phyloP scores from a whole-genome alignment of 2,888 invertebrate species.

The Drosophila acutilabella region DNA sequence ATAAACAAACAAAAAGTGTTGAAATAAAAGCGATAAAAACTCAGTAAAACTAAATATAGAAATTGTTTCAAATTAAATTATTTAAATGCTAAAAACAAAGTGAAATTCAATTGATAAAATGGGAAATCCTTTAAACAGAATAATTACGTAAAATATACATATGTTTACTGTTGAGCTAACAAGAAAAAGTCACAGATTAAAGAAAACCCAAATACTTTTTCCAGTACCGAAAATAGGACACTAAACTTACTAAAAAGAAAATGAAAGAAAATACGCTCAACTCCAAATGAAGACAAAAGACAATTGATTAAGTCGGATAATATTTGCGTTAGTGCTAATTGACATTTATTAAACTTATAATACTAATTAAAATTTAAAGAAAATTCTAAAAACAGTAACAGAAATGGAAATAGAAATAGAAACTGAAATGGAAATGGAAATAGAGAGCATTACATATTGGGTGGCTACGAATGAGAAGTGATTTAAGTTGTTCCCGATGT shows the following conservation, averaged over 20 bases:
- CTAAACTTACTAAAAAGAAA: conserved; percentile 18
- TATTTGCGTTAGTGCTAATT: conserved; percentile 41
- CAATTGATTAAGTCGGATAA: conserved; percentile 42
- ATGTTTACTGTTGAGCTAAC: conserved; percentile 73
- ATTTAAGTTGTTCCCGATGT: conserved; percentile 42
- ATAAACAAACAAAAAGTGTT: conserved; percentile 40
- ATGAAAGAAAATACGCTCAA: conserved; percentile 7
- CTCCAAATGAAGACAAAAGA: conserved; percentile 32
- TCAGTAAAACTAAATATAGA: conserved; percentile 54
- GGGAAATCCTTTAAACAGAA: conserved; percentile 48
- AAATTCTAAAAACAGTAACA: conserved; percentile 3
- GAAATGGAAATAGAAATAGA: conserved; percentile 3
- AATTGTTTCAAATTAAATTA: conserved; percentile 74
- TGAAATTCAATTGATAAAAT: conserved; percentile 36
- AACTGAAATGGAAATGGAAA: conserved; percentile 8
- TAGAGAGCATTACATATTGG: conserved; percentile 23
- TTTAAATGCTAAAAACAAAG: conserved; percentile 43
- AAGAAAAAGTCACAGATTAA: conserved; percentile 15
- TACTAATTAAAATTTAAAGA: conserved; percentile 33
- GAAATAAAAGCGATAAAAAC: conserved; percentile 42
- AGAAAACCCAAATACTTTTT: conserved; percentile 51
- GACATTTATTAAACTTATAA: conserved; percentile 45
- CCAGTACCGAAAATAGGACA: conserved; percentile 29
- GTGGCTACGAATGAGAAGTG: conserved; percentile 22
- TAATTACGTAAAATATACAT: conserved; percentile 61